Percentiles rank a stretch among this genome's conserved stretches.
Evolutionary conservation across 2,113 vertebrate genomes (phyloP).

Genomic region (Dasyprocta punctata): DNA sequence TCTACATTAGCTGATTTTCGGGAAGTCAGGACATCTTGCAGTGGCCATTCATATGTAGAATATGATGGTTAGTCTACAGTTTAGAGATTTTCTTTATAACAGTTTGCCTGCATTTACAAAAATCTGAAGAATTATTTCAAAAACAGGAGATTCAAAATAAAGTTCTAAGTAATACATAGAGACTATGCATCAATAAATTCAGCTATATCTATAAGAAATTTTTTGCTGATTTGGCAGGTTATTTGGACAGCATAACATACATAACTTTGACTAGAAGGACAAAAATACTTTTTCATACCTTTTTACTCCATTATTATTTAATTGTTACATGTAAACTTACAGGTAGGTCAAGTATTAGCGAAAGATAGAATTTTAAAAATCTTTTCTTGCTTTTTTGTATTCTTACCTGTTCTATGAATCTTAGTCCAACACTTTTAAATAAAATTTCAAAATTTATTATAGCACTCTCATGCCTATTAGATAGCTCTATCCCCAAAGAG

Average conservation of each 20-base stretch:
- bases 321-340: neutral
- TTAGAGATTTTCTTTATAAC: neutral
- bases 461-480: neutral
- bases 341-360: neutral
- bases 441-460: neutral
- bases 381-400: neutral
- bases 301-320: conserved; percentile 3
- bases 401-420: neutral
- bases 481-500: neutral
- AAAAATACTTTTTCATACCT: neutral
- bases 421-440: conserved; percentile 9
- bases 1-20: neutral
- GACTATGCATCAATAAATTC: neutral
- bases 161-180: neutral
- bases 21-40: neutral
- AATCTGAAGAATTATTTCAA: neutral
- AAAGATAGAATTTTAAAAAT: neutral
- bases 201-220: neutral
- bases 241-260: neutral
- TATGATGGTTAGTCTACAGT: neutral
- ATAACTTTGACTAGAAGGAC: neutral
- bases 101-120: neutral
- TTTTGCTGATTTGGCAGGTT: neutral
- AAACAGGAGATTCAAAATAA: neutral
- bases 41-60: neutral